Evolutionary conservation across 2,888 invertebrate species (phyloP).

Genomic region (Metacarcinus magister): DNA sequence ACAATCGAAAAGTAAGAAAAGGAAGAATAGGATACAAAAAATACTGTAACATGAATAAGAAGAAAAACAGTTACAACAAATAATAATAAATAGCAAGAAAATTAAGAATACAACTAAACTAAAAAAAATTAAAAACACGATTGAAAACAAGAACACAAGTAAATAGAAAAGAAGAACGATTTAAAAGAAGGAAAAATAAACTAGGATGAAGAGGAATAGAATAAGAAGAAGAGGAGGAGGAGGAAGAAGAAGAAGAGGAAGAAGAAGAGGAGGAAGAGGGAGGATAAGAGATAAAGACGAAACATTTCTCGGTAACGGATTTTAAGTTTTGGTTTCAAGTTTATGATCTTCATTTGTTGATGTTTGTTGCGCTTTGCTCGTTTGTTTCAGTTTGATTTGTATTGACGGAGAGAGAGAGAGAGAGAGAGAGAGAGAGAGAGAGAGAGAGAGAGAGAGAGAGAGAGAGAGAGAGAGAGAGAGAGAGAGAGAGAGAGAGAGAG

Average conservation of each 20-base stretch:
- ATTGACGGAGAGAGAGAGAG: not conserved
- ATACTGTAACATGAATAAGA: too few species aligned
- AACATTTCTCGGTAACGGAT: not conserved
- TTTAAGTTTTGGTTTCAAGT: not conserved
- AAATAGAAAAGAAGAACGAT: too few species aligned
- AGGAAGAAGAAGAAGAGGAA: not conserved
- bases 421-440: conserved; percentile 26
- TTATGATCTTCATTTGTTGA: conserved; percentile 26
- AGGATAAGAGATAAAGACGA: not conserved
- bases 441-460: conserved; percentile 26
- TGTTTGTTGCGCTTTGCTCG: not conserved
- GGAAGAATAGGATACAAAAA: too few species aligned
- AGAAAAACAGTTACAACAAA: too few species aligned
- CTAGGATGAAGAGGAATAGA: too few species aligned
- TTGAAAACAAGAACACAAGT: too few species aligned
- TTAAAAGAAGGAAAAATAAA: too few species aligned
- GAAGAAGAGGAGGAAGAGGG: not conserved
- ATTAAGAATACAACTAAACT: too few species aligned
- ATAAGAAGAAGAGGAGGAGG: not conserved
- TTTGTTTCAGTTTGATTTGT: not conserved
- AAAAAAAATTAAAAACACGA: too few species aligned
- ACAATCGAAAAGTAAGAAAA: too few species aligned
- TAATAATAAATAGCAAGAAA: too few species aligned
- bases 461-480: conserved; percentile 21
- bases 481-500: conserved; percentile 14